Evolutionary conservation across 2,888 invertebrate species (phyloP).

Genomic region (Mamestra brassicae): DNA sequence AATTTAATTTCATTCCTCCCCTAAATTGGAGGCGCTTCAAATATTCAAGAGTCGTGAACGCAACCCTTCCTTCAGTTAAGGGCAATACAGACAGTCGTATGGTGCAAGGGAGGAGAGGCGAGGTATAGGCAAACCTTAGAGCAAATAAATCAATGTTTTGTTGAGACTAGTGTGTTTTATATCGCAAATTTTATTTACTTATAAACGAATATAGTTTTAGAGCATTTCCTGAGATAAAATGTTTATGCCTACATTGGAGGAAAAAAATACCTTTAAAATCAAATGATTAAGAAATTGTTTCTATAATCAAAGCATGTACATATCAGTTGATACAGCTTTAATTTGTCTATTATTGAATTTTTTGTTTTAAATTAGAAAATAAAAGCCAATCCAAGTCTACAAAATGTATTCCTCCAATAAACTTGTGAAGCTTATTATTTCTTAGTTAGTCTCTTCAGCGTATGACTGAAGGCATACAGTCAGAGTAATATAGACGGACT

Average conservation of each 20-base stretch:
- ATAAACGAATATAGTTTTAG: no score
- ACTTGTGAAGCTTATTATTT: background rate
- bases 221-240: no score
- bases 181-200: no score
- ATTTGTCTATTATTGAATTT: no score
- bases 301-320: no score
- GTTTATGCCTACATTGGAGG: no score
- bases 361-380: no score
- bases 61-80: constrained; percentile 88
- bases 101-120: constrained; percentile 65
- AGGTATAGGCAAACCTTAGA: background rate
- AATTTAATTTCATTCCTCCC: constrained; percentile 89
- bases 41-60: constrained; percentile 90
- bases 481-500: constrained; percentile 70
- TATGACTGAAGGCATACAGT: constrained; percentile 61
- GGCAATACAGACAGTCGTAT: constrained; percentile 76
- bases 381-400: no score
- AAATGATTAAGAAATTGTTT: no score
- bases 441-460: constrained; percentile 15
- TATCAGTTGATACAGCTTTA: no score
- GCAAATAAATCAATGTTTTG: background rate
- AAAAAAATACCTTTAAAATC: no score
- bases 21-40: constrained; percentile 89
- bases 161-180: background rate
- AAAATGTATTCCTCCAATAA: background rate